Base-by-base conservation (phyloP, 2,113 vertebrate species). In the Corydoras maculifer region DNA sequence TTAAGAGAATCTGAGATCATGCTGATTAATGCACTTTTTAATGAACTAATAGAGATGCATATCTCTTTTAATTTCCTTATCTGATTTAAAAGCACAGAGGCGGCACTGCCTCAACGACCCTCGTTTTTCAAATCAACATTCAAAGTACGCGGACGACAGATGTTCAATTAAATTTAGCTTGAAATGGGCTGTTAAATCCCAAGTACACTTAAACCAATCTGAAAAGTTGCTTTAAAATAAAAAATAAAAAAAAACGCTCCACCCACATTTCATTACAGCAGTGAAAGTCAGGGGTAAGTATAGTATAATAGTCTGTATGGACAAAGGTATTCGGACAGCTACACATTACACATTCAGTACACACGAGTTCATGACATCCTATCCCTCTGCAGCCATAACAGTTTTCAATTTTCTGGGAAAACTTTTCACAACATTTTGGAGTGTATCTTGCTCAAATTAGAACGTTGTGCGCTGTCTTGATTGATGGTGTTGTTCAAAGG, bases 111-210 rank as follows among this genome's bases (percentile, higher is more conserved):
- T 60, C 25, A 48, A 63, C 68, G 53, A 71, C 31, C n/a, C 4
- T 9, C 35, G 43, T 65, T 64, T 18, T 49, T 50, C 18, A n/a
- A 6, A 71, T 71, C 60, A 32, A 32, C 18, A 9, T 65, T 58
- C 69, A 30, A 58, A 75, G 60, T 60, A 72, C 31, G 58, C 68
- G 50, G 55, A 31, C 43, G 53, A 70, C 58, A 32, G 25, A 60
- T 67, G 55, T 69, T 75, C 57, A 68, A 68, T 75, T 72, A 75
- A 68, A 59, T 68, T 74, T 14, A 59, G 69, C 65, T 75, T n/a
- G 10, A 72, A 69, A 65, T 30, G 61, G 63, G 31, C 73, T 50
- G 18, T 72, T 72, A 75, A 68, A 51, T 51, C 51, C 11, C 4
- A 49, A 75, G 60, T 48, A 54, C 65, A 50, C 75, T 73, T 11